These are phyloP conservation scores for Hipparchia semele DNA, from an alignment of 2,888 invertebrate species.

Conservation along the genomic window DNA sequence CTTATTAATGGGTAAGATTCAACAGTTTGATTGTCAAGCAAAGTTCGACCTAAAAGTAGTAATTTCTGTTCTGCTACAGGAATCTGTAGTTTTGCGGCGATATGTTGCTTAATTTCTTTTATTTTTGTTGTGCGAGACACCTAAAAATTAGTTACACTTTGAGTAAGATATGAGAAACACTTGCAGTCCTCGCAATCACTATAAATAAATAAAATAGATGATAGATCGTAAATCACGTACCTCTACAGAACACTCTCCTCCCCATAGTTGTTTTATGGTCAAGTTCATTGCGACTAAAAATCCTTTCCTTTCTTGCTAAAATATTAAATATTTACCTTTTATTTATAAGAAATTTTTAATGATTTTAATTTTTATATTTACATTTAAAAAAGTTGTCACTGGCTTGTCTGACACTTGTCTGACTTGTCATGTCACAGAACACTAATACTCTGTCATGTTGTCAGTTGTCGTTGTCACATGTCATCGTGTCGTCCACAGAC, in stretches of 20 bases:
- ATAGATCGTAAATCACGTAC: slow-evolving; percentile 60
- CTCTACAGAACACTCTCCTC: slow-evolving; percentile 86
- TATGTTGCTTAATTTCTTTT: slow-evolving; percentile 86
- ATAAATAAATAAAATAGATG: not conserved
- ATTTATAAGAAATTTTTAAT: too few relatives aligned
- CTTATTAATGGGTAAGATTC: slow-evolving; percentile 88
- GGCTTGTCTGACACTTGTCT: too few relatives aligned
- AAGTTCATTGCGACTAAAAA: slow-evolving; percentile 84
- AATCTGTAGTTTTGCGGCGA: slow-evolving; percentile 85
- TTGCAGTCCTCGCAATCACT: not conserved
- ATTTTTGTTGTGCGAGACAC: slow-evolving; percentile 83
- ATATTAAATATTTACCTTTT: too few relatives aligned
- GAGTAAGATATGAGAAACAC: not conserved
- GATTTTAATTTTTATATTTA: too few relatives aligned
- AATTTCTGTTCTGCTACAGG: slow-evolving; percentile 88
- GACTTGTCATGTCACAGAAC: too few relatives aligned
- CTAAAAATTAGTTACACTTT: slow-evolving; percentile 55
- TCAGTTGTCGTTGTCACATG: too few relatives aligned
- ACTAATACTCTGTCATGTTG: too few relatives aligned
- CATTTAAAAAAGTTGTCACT: too few relatives aligned
- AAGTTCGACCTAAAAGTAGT: slow-evolving; percentile 86
- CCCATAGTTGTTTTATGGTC: slow-evolving; percentile 88
- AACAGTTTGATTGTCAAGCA: slow-evolving; percentile 88
- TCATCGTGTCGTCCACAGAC: too few relatives aligned
- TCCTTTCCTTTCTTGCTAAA: too few relatives aligned